phyloP scores from a whole-genome alignment of 2,888 invertebrate genomes.

The Electrophaes corylata region DNA sequence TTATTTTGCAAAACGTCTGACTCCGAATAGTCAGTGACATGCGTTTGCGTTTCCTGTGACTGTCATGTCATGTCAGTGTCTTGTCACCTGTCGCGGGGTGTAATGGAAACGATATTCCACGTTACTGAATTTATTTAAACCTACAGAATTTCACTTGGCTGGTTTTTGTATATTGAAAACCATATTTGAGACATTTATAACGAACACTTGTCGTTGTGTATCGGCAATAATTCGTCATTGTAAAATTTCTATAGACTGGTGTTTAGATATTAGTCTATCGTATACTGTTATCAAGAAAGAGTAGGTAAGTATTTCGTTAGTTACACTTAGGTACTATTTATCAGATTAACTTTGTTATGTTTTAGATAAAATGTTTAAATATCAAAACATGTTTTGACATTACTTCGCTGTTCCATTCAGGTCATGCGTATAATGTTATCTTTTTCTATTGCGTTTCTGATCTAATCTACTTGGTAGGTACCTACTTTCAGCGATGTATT shows the following conservation, averaged over 20 bases:
- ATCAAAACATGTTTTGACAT: slow-evolving; percentile 39
- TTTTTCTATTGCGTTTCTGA: slow-evolving; percentile 40
- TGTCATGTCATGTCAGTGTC: slow-evolving; percentile 33
- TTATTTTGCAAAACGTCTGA: slow-evolving; percentile 29
- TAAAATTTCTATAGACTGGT: too few species aligned
- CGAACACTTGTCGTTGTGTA: neutral
- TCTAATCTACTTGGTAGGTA: slow-evolving; percentile 39
- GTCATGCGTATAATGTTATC: slow-evolving; percentile 43
- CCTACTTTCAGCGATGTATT: slow-evolving; percentile 41
- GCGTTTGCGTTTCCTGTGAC: slow-evolving; percentile 26
- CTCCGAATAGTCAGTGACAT: slow-evolving; percentile 23
- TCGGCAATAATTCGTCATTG: neutral
- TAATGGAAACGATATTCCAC: slow-evolving; percentile 21
- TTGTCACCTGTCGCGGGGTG: slow-evolving; percentile 12
- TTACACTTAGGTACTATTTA: too few species aligned
- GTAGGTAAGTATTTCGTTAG: neutral
- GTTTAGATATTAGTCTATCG: too few species aligned
- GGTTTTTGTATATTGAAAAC: neutral
- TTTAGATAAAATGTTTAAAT: slow-evolving; percentile 1
- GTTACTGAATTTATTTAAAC: slow-evolving; percentile 11
- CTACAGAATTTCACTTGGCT: slow-evolving; percentile 6
- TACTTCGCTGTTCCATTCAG: slow-evolving; percentile 38
- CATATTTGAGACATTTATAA: neutral
- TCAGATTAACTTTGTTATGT: too few species aligned
- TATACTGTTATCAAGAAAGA: too few species aligned